phyloP scores from a whole-genome alignment of 2,888 invertebrate species.

The Drosophila limbata region DNA sequence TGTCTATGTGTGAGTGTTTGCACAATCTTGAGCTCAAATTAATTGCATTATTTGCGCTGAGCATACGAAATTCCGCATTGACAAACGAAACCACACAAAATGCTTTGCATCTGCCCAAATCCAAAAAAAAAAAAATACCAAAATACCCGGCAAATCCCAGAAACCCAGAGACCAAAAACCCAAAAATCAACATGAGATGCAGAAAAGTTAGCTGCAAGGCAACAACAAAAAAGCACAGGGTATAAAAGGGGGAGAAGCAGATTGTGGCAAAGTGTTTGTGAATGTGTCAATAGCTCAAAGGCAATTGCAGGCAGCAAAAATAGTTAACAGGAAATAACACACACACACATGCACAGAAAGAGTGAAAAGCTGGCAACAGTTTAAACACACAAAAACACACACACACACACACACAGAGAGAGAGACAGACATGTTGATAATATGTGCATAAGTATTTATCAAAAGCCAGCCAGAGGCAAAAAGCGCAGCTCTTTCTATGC shows the following conservation, averaged over 20 bases:
- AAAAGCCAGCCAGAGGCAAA: constrained; percentile 49
- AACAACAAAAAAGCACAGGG: constrained; percentile 9
- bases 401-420: constrained; percentile 23
- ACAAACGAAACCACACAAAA: constrained; percentile 46
- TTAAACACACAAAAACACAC: constrained; percentile 32
- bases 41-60: constrained; percentile 57
- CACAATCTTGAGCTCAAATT: constrained; percentile 47
- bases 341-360: constrained; percentile 2
- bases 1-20: constrained; percentile 21
- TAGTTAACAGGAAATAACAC: constrained; percentile 50
- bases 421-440: constrained; percentile 50
- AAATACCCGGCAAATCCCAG: neutral
- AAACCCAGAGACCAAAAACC: constrained; percentile 13
- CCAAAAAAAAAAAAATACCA: neutral
- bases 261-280: constrained; percentile 71
- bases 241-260: constrained; percentile 30
- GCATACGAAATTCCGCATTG: constrained; percentile 48
- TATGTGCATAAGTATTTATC: constrained; percentile 68
- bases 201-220: constrained; percentile 44
- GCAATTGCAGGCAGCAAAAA: constrained; percentile 61
- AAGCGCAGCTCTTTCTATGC: constrained; percentile 50
- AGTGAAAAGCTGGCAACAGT: constrained; percentile 36
- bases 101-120: constrained; percentile 43
- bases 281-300: constrained; percentile 73
- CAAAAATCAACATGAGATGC: constrained; percentile 47